Evolutionary conservation across 2,797 vertebrate species (phyloP), one percentile per base, ranked within the genome.

Genomic region (Galagoides demidoff): DNA sequence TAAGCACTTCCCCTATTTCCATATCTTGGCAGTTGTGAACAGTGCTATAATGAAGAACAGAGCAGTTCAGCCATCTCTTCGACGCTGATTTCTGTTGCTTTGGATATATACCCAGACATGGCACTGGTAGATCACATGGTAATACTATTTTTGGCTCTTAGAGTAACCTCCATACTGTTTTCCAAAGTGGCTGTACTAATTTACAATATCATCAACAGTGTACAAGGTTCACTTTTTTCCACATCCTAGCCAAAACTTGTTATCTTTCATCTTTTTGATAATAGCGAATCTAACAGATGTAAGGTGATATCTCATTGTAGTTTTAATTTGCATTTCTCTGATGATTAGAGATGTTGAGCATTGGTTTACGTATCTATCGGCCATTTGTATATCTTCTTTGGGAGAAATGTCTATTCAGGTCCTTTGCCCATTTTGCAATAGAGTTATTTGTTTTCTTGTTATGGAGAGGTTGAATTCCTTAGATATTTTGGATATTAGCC

Each of bases 271-370:
- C 63, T 66, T 86, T 71, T 37, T 45, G 9, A 52, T 63, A 81
- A 83, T 13, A 83, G 16, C 29, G 27, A 66, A 14, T 49, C 49
- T 77, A 74, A 68, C 9, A 49, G 23, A 34, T 66, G 13, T 49
- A 52, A 70, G 64, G 31, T 70, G 4, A 55, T 74, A 61, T 7
- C 45, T 63, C 34, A 37, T 8, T 16, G 37, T 57, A 5, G 29
- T 43, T 70, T 63, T 71, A n/a, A 52, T 85, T 64, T 90, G 77
- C 43, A 29, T 90, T 76, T 89, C 39, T 77, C 45, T 92, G 71
- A 23, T 55, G 49, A 59, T 59, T 37, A 84, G 11, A 49, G 29
- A 89, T 3, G 1, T 8, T 61, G 39, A 49, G 14, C 25, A 13
- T 77, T 49, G 78, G 45, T 49, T 49, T 10, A 68, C 3, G 1